Base-by-base conservation (phyloP, 2,113 vertebrate genomes). In the Danio rerio region DNA sequence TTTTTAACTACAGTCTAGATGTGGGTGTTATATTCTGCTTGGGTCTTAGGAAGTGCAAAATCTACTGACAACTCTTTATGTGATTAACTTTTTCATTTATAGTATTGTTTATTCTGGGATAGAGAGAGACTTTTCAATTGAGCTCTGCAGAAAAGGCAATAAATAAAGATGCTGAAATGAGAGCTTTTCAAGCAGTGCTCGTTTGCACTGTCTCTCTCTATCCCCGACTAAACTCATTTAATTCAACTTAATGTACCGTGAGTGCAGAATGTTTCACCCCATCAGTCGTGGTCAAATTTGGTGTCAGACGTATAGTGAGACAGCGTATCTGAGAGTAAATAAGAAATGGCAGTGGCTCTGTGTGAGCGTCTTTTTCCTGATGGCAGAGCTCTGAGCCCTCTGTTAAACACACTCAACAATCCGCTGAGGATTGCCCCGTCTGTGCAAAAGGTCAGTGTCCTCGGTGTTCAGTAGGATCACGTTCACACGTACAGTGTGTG, bases 241-340 rank as follows among this genome's bases (percentile, higher is more conserved):
- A 61, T 76, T 45, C 56, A 61, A 16, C 11, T 40, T 75, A 59
- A 59, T 75, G 56, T 76, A 8, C 13, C 12, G 0, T 71, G 10
- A 21, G 43, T 83, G 49, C 42, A 20, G 40, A 76, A 59, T 53
- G 13, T 63, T 63, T 77, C 45, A 62, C 58, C 58, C 74, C 43
- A 50, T 77, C 58, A 50, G 58, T 50, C 49, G 74, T 77, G 58
- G 43, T 49, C 13, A 76, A 45, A 21, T 43, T 76, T 77, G 43
- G 18, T 50, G 20, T 63, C 43, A 63, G 75, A 50, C 59, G 21
- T 61, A 12, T n/a, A 63, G 20, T 63, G 45, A 50, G 18, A 40
- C 47, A 16, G 47, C 50, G 58, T 81, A 66, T 80, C 40, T 9
- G 50, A 80, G 66, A 49, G 31, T 66, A 69, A 53, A 69, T 40